Evolutionary conservation across 2,888 invertebrate genomes (phyloP), one percentile per base, ranked within the genome.

Genomic region (Teleiodes luculella): DNA sequence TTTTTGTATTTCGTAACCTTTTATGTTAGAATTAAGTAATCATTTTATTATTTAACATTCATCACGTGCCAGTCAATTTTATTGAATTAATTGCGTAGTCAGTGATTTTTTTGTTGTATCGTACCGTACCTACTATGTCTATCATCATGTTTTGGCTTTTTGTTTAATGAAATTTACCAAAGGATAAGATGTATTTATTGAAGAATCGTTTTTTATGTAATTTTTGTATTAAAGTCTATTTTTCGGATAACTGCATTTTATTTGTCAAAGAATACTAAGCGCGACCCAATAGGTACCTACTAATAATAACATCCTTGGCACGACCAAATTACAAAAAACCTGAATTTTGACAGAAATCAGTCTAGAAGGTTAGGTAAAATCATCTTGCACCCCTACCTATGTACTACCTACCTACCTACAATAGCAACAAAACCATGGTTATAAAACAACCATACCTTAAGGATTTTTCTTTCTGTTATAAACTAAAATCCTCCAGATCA

Each of bases 181-280:
- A 80, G 76, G 77, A 76, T 76, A 71, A 74, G 72, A 79, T 70
- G 74, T 83, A 83, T 85, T 82, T 82, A 84, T 81, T 79, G 58
- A 81, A 80, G 75, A 67, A 62, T 76, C 72, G 72, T 79, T 78
- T 64, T 75, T 70, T 73, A 76, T 80, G 72, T 78, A 77, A 76
- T 81, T 84, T 66, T 84, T 83, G 76, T 83, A 86, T 78, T 86
- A 85, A 82, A 82, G 70, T 83, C 76, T 86, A 86, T 86, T 86
- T 86, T 86, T 86, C 83, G 52, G 53, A 33, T 53, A 5, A 43
- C 6, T 8, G 41, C 1, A 8, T 20, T 28, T 43, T 5, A 11
- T 43, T 43, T 43, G 1, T 11, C n/a, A 24, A 11, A 24, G 24
- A 4, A 4, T 24, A 16, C 41, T 3, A 20, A 8, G 1, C 6